These are phyloP conservation scores for Melinopterus prodromus DNA, from an alignment of 2,888 invertebrate genomes.

Conservation along the genomic window DNA sequence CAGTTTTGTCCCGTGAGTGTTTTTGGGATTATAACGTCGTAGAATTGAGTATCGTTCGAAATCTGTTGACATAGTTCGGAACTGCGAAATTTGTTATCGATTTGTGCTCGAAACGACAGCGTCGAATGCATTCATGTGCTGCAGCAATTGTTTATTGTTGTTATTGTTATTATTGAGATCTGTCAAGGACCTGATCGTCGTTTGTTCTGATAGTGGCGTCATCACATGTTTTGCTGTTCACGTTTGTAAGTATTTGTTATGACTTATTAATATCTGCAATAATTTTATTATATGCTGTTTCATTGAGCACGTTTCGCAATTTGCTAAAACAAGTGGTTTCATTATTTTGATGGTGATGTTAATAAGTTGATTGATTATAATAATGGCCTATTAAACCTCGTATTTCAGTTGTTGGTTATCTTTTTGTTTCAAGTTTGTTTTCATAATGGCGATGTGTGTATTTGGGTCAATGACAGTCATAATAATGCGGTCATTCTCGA, in stretches of 20 bases:
- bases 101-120: neutral
- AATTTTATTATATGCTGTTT: too few relatives aligned
- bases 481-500: neutral
- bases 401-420: neutral
- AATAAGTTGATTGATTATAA: too few relatives aligned
- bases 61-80: neutral
- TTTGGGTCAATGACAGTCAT: neutral
- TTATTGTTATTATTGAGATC: neutral
- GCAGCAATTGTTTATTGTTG: neutral
- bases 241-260: conserved; percentile 38
- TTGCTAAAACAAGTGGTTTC: too few relatives aligned
- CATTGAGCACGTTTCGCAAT: too few relatives aligned
- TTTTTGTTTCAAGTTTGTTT: neutral
- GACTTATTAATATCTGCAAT: neutral
- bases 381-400: too few relatives aligned
- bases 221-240: conserved; percentile 42
- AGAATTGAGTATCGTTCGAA: neutral
- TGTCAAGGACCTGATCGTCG: too few relatives aligned
- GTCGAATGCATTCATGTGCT: neutral
- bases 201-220: neutral
- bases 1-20: neutral
- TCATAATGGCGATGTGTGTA: neutral
- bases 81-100: neutral
- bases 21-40: neutral
- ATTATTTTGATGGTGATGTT: too few relatives aligned